A percentile compares a stretch with the other conserved stretches of the same genome.
phyloP scores from a whole-genome alignment of 2,113 vertebrate genomes.

The Platysteira castanea region DNA sequence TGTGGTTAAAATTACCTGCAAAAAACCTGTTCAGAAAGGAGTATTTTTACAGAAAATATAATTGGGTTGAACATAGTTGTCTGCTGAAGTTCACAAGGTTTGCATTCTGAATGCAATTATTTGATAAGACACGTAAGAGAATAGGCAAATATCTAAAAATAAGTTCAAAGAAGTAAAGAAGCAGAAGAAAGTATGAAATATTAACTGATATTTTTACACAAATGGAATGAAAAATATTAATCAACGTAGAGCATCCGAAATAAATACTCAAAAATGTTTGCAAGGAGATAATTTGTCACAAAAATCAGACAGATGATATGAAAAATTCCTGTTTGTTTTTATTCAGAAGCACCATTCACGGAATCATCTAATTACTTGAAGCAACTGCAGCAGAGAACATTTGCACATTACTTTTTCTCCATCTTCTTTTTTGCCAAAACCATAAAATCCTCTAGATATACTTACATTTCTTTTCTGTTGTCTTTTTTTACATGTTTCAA shows the following conservation, averaged over 20 bases:
- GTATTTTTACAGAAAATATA: slow-evolving; percentile 49
- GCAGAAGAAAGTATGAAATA: slow-evolving; percentile 64
- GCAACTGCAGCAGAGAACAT: neutral
- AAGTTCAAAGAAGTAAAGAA: slow-evolving; percentile 60
- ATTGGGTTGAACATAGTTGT: slow-evolving; percentile 12
- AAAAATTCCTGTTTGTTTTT: slow-evolving; percentile 42
- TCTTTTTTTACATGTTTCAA: neutral
- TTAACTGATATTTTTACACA: slow-evolving; percentile 42
- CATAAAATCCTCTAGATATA: neutral
- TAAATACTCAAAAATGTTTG: slow-evolving; percentile 49
- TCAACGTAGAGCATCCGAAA: neutral
- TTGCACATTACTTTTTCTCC: neutral
- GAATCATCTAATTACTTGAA: slow-evolving; percentile 17
- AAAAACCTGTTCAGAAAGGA: slow-evolving; percentile 34
- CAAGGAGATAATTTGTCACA: slow-evolving; percentile 52
- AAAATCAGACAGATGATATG: slow-evolving; percentile 32
- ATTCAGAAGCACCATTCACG: neutral
- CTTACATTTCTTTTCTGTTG: neutral
- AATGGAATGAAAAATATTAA: slow-evolving; percentile 59
- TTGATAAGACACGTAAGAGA: slow-evolving; percentile 50
- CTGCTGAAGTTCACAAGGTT: slow-evolving; percentile 30
- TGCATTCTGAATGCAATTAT: slow-evolving; percentile 50
- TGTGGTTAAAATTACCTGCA: slow-evolving; percentile 54
- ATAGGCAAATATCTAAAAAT: slow-evolving; percentile 63
- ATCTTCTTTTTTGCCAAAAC: neutral